A percentile compares a stretch with the other conserved stretches of the same genome.
These are phyloP conservation scores for Morpho deidamia DNA, from an alignment of 2,888 invertebrate genomes.

Conservation along the genomic window DNA sequence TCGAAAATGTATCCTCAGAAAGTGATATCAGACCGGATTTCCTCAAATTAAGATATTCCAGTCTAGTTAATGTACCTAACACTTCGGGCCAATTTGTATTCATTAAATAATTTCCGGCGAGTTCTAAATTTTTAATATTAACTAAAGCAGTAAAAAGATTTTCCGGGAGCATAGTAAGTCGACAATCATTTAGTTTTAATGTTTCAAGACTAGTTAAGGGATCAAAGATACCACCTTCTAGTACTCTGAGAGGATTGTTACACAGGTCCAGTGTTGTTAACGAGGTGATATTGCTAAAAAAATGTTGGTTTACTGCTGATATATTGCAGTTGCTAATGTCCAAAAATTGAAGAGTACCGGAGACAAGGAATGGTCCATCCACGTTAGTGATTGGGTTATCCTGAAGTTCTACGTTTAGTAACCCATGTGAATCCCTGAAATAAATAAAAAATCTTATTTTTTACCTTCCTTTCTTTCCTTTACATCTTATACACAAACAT, in stretches of 20 bases:
- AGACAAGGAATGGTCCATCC: constrained; percentile 82
- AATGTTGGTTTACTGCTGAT: constrained; percentile 76
- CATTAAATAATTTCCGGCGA: constrained; percentile 78
- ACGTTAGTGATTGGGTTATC: constrained; percentile 81
- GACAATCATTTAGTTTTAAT: constrained; percentile 81
- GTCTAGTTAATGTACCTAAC: constrained; percentile 76
- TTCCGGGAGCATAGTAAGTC: constrained; percentile 77
- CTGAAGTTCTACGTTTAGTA: constrained; percentile 84
- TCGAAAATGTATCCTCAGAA: constrained; percentile 81
- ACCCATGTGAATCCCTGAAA: constrained; percentile 82
- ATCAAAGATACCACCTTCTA: constrained; percentile 80
- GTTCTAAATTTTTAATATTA: constrained; percentile 81
- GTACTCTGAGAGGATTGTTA: constrained; percentile 79
- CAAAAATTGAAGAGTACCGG: constrained; percentile 81
- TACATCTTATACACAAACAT: neutral
- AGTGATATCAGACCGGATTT: constrained; percentile 79
- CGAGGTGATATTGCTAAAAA: constrained; percentile 82
- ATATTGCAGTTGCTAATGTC: constrained; percentile 83
- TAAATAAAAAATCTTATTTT: constrained; percentile 5
- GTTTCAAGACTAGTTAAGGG: constrained; percentile 81
- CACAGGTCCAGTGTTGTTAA: constrained; percentile 84
- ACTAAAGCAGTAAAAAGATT: constrained; percentile 76
- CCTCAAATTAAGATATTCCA: constrained; percentile 81
- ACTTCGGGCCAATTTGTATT: constrained; percentile 80
- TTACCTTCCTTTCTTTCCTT: neutral